These are phyloP conservation scores for Myotis findleyi DNA, from an alignment of 2,797 vertebrate genomes.

Conservation along the genomic window DNA sequence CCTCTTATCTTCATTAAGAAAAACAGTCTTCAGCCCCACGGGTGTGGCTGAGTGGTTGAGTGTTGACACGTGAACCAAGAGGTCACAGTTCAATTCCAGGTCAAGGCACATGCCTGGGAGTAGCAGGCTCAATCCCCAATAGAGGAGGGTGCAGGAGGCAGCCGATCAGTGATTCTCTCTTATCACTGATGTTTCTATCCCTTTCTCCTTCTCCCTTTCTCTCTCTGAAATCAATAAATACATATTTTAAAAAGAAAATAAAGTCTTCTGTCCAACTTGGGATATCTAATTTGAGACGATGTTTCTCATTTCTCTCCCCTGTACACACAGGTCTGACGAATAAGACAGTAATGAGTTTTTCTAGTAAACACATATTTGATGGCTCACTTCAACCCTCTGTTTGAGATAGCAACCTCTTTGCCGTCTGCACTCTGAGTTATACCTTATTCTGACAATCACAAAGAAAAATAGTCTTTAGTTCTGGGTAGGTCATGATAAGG, in stretches of 20 bases:
- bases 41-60: too few species aligned
- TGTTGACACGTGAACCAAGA: too few species aligned
- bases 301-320: neutral
- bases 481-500: neutral
- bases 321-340: neutral
- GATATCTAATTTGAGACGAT: constrained; percentile 10
- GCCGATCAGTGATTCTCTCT: too few species aligned
- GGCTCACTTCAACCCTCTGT: neutral
- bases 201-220: too few species aligned
- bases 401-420: neutral
- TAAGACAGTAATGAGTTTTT: neutral
- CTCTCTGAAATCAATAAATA: neutral
- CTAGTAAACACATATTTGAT: constrained; percentile 36
- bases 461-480: constrained; percentile 39
- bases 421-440: neutral
- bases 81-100: too few species aligned
- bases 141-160: too few species aligned
- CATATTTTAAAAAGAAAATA: too few species aligned
- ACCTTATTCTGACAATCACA: constrained; percentile 8
- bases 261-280: neutral
- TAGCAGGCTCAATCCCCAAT: too few species aligned
- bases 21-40: neutral
- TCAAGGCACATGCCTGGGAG: too few species aligned
- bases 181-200: too few species aligned
- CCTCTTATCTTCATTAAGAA: neutral